Base-by-base conservation (phyloP, 2,888 invertebrate species). In the Habroteleia sp. region DNA sequence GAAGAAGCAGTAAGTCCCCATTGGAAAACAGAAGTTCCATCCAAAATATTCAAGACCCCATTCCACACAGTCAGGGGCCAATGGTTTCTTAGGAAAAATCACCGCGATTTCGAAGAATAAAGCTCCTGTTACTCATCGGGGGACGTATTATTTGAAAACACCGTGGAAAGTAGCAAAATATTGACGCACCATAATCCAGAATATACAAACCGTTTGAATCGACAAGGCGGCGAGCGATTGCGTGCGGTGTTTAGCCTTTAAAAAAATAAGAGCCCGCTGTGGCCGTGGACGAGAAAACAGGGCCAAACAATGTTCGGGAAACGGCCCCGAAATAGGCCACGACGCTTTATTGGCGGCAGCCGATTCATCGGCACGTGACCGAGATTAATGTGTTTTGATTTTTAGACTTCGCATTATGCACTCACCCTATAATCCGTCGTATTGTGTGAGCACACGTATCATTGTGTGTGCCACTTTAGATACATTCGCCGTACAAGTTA, bases 311-410 rank as follows among this genome's bases (percentile, higher is more conserved):
- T 56, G 75, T 66, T 17, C 31, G 66, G 56, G 56, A 76, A 76
- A 56, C 50, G 63, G 76, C 66, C 66, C 68, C 42, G 41, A 75
- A 80, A 76, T 68, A 63, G 73, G 73, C 69, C 77, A 54, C 63
- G 54, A 77, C 81, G 82, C 81, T 83, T 82, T 82, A 81, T 82
- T 79, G 80, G 81, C 82, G 81, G 83, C 84, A 84, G 84, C 85
- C 84, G 87, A 87, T 87, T 76, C 84, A 79, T 73, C 52, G 87
- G 83, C 88, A 88, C 88, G 88, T 88, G 88, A 72, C 85, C 62
- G 79, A 84, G 87, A 88, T 88, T 87, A 88, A 87, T 87, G 87
- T 88, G 87, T 88, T 88, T 88, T 88, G 88, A 88, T 88, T 88
- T 88, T 87, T 87, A 85, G 87, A 87, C 86, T 86, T 82, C 76